phyloP scores from a whole-genome alignment of 2,113 vertebrate species.

The Charadrius vociferus region DNA sequence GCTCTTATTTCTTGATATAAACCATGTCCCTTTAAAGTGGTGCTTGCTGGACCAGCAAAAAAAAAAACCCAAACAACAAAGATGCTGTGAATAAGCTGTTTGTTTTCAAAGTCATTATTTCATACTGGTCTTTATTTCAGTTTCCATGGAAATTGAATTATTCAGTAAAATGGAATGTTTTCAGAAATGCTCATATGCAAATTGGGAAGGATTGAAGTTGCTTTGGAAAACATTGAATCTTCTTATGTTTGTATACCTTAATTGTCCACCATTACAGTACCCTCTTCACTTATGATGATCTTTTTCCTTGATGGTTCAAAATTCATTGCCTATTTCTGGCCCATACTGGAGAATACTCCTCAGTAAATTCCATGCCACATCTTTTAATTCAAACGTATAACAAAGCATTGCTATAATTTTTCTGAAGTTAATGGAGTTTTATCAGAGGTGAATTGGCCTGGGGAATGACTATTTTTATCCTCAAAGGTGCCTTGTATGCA shows the following conservation, averaged over 20 bases:
- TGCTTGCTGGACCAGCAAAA: too few relatives aligned
- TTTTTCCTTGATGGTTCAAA: not conserved
- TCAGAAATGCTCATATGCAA: not conserved
- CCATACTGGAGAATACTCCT: not conserved
- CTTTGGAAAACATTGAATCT: not conserved
- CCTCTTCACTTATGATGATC: not conserved
- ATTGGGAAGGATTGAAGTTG: not conserved
- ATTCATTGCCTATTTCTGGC: not conserved
- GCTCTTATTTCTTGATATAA: too few relatives aligned
- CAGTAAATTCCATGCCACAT: not conserved
- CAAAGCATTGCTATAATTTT: not conserved
- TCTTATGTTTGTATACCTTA: not conserved
- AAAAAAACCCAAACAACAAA: too few relatives aligned
- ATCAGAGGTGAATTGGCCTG: not conserved
- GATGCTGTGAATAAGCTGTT: too few relatives aligned
- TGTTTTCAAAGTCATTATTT: too few relatives aligned
- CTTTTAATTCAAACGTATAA: not conserved
- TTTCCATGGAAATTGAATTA: not conserved
- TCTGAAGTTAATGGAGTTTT: not conserved
- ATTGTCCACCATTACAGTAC: not conserved
- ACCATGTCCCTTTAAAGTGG: too few relatives aligned
- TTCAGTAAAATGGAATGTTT: not conserved
- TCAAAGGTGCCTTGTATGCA: not conserved
- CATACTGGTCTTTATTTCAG: too few relatives aligned
- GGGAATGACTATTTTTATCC: not conserved